Evolutionary conservation across 2,113 vertebrate species (phyloP).

Genomic region (Oceanodroma tethys): DNA sequence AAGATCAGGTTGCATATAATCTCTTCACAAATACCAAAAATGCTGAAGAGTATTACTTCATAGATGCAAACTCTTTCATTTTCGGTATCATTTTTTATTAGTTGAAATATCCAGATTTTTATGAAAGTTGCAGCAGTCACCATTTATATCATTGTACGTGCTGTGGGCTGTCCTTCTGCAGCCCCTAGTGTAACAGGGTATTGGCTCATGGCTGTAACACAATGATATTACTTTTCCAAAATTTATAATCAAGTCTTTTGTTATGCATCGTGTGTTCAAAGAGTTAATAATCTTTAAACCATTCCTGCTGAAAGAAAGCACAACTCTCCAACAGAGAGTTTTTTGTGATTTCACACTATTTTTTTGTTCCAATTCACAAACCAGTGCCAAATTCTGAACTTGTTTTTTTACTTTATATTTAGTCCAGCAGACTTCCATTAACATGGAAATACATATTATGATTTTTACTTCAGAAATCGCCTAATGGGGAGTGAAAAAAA

Average conservation of each 20-base stretch:
- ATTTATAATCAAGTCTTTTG: neutral
- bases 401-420: neutral
- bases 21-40: neutral
- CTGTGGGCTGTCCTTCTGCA: neutral
- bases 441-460: accelerated
- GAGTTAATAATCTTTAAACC: neutral
- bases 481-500: neutral
- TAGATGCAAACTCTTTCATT: neutral
- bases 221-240: neutral
- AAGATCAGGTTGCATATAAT: neutral
- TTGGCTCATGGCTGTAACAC: neutral
- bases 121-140: neutral
- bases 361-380: neutral
- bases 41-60: accelerated
- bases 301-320: neutral
- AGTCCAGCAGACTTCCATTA: neutral
- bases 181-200: neutral
- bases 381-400: neutral
- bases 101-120: neutral
- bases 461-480: neutral
- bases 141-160: neutral
- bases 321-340: accelerated
- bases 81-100: neutral
- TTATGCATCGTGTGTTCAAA: accelerated
- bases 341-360: neutral